These are phyloP conservation scores for Magallana nippona DNA, from an alignment of 2,888 invertebrate species.

Conservation along the genomic window DNA sequence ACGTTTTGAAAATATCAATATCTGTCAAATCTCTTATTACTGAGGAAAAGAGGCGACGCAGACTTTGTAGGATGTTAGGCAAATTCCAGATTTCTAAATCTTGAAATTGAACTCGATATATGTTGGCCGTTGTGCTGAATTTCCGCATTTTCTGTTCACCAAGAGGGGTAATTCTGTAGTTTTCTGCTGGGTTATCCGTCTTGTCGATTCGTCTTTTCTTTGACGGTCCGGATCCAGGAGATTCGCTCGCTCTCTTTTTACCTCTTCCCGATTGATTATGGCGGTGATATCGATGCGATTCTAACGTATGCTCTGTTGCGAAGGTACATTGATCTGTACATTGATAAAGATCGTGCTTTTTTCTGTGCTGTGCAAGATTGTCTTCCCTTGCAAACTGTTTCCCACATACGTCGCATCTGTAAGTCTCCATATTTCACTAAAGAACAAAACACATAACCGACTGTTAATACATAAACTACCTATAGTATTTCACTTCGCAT, in stretches of 20 bases:
- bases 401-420: conserved; percentile 19
- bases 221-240: not conserved
- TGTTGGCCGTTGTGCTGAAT: conserved; percentile 38
- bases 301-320: conserved; percentile 3
- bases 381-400: conserved; percentile 37
- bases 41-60: conserved; percentile 29
- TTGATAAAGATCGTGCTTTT: conserved; percentile 1
- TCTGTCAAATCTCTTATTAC: conserved; percentile 32
- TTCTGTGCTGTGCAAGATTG: conserved; percentile 2
- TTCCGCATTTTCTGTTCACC: conserved; percentile 41
- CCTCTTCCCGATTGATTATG: conserved; percentile 39
- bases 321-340: conserved; percentile 1
- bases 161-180: conserved; percentile 26
- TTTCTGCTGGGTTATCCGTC: conserved; percentile 27
- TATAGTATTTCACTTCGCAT: no score
- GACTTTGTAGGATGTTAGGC: conserved; percentile 34
- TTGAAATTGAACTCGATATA: conserved; percentile 38
- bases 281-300: conserved; percentile 24
- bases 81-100: conserved; percentile 40
- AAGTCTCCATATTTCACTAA: not conserved
- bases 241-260: not conserved
- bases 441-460: not conserved
- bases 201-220: conserved; percentile 30
- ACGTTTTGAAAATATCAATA: not conserved
- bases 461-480: no score